Base-by-base conservation (phyloP, 2,888 invertebrate genomes). In the Ophion obscuratus region DNA sequence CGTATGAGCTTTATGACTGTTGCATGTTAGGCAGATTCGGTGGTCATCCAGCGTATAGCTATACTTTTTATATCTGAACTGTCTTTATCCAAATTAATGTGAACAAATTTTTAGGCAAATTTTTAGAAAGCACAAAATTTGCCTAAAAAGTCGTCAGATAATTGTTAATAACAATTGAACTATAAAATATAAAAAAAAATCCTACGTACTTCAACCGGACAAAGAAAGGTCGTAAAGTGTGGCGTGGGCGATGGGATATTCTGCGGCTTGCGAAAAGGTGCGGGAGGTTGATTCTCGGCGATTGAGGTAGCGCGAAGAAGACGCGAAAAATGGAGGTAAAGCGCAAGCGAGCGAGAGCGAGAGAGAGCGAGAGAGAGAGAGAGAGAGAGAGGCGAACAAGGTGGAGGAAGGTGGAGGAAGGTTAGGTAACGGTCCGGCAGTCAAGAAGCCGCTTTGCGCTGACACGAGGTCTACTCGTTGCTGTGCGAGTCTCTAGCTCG, bases 341-440 rank as follows among this genome's bases (percentile, higher is more conserved):
- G 62, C 7, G 36, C n/a, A n/a, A n/a, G n/a, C 14, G n/a, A 62
- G 44, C 11, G 10, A 17, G 74, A 79, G 20, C 36, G 61, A 67
- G 59, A 73, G 74, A 73, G 62, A 71, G 73, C 76, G 75, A 80
- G 40, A 81, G 68, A 24, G 53, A 71, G n/a, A 17, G n/a, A 7
- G 71, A 27, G 53, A 61, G 76, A 81, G 67, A 47, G 66, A 59
- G 64, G 71, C 73, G 71, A 82, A 80, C 76, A 86, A 81, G 87
- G 84, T 87, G 86, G 85, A 86, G 87, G 87, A 86, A 81, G 87
- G 84, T 87, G 86, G 85, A 86, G 87, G 87, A 84, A 93, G 93
- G 93, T 93, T 93, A 93, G 93, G 89, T 93, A 93, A 93, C 93
- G 93, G 93, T 93, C 88, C 85, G 85, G 89, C 89, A 90, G 89